Percentiles rank a stretch among this genome's conserved stretches.
phyloP scores from a whole-genome alignment of 1,140 invertebrate genomes.

The Meteorus sp. region DNA sequence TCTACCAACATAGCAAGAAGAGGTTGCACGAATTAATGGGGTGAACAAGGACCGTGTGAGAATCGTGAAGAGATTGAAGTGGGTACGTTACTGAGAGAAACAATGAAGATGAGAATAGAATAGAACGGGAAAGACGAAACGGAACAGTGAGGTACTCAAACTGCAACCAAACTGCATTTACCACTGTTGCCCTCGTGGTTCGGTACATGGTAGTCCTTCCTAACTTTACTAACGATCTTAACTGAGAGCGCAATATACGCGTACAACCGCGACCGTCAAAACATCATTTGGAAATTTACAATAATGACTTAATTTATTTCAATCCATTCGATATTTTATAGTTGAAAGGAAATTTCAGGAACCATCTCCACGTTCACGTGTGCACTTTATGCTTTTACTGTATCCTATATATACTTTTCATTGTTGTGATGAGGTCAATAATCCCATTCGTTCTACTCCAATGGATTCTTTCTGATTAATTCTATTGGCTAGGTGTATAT shows the following conservation, averaged over 20 bases:
- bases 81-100: not conserved
- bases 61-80: too few species aligned
- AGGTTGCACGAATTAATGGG: not conserved
- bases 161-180: constrained; percentile 42
- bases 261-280: not conserved
- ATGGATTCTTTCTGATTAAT: too few species aligned
- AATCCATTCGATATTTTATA: too few species aligned
- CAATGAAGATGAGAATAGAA: not conserved
- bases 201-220: constrained; percentile 24
- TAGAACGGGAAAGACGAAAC: not conserved
- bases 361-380: too few species aligned
- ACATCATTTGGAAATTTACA: not conserved
- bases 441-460: too few species aligned
- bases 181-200: constrained; percentile 35
- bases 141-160: constrained; percentile 24
- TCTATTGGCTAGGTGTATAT: too few species aligned
- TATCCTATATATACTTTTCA: too few species aligned
- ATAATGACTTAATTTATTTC: not conserved
- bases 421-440: too few species aligned
- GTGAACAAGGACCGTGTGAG: too few species aligned
- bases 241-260: not conserved
- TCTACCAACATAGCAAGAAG: too few species aligned
- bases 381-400: too few species aligned
- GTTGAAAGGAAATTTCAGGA: too few species aligned
- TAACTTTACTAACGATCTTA: constrained; percentile 41